These are phyloP conservation scores for Sebastes miniatus DNA, from an alignment of 2,797 vertebrate species.

Conservation along the genomic window DNA sequence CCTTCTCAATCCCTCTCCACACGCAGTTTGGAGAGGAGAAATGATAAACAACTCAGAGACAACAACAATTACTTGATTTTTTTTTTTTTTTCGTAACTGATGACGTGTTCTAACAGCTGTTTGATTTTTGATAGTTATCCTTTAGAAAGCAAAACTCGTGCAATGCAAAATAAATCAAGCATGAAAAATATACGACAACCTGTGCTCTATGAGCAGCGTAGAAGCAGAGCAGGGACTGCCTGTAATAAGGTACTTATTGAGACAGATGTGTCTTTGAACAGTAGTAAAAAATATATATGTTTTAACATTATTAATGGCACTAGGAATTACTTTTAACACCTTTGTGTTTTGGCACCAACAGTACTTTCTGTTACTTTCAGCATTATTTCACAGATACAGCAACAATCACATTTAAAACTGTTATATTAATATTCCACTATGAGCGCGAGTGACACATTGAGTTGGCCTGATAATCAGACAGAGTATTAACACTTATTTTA, in stretches of 20 bases:
- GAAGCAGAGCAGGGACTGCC: not conserved
- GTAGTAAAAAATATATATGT: not conserved
- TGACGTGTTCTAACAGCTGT: not conserved
- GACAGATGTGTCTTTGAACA: not conserved
- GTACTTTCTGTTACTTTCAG: not conserved
- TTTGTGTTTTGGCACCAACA: slow-evolving; percentile 18
- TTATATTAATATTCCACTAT: no score
- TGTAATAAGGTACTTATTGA: not conserved
- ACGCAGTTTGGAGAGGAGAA: not conserved
- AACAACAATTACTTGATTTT: not conserved
- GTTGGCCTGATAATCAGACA: not conserved
- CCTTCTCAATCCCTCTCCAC: not conserved
- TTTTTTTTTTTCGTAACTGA: not conserved
- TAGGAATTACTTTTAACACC: no score
- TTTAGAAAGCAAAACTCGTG: slow-evolving; percentile 6
- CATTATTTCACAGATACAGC: not conserved
- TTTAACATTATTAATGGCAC: not conserved
- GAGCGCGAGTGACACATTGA: no score
- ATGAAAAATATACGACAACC: slow-evolving; percentile 11
- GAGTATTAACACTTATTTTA: not conserved
- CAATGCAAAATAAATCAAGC: slow-evolving; percentile 13
- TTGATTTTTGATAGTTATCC: not conserved
- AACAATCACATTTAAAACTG: slow-evolving; percentile 3
- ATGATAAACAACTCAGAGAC: not conserved
- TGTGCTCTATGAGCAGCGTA: slow-evolving; percentile 4